phyloP scores from a whole-genome alignment of 2,113 vertebrate genomes.

The Nerophis lumbriciformis region DNA sequence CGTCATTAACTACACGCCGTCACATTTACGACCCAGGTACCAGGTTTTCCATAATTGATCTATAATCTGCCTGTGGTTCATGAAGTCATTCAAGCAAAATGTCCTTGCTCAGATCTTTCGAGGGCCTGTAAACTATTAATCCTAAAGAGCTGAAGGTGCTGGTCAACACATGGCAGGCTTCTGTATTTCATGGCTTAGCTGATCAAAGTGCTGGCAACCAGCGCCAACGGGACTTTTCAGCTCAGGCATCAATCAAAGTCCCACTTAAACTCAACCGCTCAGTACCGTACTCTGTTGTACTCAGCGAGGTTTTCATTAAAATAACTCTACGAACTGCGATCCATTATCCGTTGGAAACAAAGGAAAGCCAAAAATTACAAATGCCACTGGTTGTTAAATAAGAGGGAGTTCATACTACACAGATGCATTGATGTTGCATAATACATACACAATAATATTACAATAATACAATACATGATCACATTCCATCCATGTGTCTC shows the following conservation, averaged over 20 bases:
- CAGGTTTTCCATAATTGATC: constrained; percentile 20
- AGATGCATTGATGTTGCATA: background rate
- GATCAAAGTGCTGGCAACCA: constrained; percentile 65
- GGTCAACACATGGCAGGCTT: constrained; percentile 62
- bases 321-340: constrained; percentile 42
- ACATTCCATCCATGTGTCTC: background rate
- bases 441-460: background rate
- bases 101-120: constrained; percentile 6
- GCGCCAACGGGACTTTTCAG: constrained; percentile 56
- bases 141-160: constrained; percentile 52
- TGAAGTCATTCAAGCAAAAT: constrained; percentile 27
- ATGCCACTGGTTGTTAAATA: constrained; percentile 9
- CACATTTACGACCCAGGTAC: constrained; percentile 6
- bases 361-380: constrained; percentile 37
- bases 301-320: constrained; percentile 57
- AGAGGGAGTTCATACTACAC: constrained; percentile 13
- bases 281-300: constrained; percentile 56
- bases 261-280: constrained; percentile 54
- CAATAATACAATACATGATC: background rate
- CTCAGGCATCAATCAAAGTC: constrained; percentile 61
- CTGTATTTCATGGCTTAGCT: constrained; percentile 58
- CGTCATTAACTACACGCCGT: constrained; percentile 5
- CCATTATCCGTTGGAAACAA: constrained; percentile 59
- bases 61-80: constrained; percentile 14
- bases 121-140: constrained; percentile 50